phyloP scores from a whole-genome alignment of 37 sponge, comb jelly and placozoan genomes.

The Crambe crambe region DNA sequence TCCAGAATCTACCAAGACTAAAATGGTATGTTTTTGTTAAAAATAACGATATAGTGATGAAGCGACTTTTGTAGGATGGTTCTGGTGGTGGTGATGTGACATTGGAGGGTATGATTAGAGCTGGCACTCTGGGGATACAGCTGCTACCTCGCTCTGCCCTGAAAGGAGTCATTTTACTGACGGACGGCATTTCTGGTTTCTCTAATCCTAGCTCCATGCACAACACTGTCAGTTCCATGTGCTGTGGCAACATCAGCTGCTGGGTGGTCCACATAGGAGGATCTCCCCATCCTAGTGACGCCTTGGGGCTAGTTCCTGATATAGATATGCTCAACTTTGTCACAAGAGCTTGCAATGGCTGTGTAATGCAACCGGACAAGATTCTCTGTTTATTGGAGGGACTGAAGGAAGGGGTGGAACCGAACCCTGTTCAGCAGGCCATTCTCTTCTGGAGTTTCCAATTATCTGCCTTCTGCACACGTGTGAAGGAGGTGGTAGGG shows the following conservation, averaged over 20 bases:
- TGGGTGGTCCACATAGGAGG: slow-evolving; percentile 76
- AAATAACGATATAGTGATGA: too few species aligned
- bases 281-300: slow-evolving; percentile 10
- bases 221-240: slow-evolving; percentile 46
- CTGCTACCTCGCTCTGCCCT: slow-evolving; percentile 67
- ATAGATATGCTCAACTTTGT: slow-evolving; percentile 54
- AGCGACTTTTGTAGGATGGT: too few species aligned
- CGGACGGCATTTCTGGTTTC: slow-evolving; percentile 76
- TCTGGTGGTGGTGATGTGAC: slow-evolving; percentile 13
- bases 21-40: too few species aligned
- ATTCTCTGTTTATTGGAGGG: background rate
- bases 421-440: slow-evolving; percentile 40
- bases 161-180: slow-evolving; percentile 72
- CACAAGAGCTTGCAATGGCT: slow-evolving; percentile 68
- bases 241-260: slow-evolving; percentile 69
- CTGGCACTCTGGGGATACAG: slow-evolving; percentile 59
- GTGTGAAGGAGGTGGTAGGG: slow-evolving; percentile 17
- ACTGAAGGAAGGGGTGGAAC: background rate
- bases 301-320: slow-evolving; percentile 62
- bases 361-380: slow-evolving; percentile 55
- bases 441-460: slow-evolving; percentile 65
- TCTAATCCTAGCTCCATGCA: slow-evolving; percentile 52
- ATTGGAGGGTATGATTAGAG: slow-evolving; percentile 68
- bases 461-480: slow-evolving; percentile 10
- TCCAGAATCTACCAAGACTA: too few species aligned